Evolutionary conservation across 2,113 vertebrate species (phyloP).

Genomic region (Oreochromis niloticus): DNA sequence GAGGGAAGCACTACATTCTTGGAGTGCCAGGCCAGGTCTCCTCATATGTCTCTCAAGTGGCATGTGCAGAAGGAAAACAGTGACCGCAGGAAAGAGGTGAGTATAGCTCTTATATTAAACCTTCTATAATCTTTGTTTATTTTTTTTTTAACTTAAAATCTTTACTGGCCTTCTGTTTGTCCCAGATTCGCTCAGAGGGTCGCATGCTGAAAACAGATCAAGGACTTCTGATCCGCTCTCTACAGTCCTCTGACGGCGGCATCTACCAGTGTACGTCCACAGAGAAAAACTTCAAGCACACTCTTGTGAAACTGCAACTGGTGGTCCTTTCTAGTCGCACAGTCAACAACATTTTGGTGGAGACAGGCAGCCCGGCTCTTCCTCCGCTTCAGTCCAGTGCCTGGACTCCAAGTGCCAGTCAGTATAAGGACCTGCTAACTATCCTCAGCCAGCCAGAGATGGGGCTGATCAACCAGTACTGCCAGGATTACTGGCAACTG

Average conservation of each 20-base stretch:
- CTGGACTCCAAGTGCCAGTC: slow-evolving; percentile 75
- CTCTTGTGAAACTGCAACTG: slow-evolving; percentile 87
- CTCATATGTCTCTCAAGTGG: slow-evolving; percentile 93
- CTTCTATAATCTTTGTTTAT: background rate
- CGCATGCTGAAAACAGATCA: slow-evolving; percentile 91
- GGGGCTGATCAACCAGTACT: slow-evolving; percentile 98
- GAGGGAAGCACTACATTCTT: slow-evolving; percentile 93
- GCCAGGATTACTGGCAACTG: slow-evolving; percentile 94
- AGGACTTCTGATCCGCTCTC: slow-evolving; percentile 87
- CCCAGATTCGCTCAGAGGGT: slow-evolving; percentile 87
- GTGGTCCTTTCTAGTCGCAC: slow-evolving; percentile 85
- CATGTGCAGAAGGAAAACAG: slow-evolving; percentile 93
- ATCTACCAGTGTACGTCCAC: slow-evolving; percentile 96
- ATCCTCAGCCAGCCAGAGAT: slow-evolving; percentile 94
- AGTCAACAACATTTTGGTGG: slow-evolving; percentile 84
- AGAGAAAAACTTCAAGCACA: slow-evolving; percentile 98
- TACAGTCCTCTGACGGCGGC: slow-evolving; percentile 85
- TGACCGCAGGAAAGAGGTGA: slow-evolving; percentile 93
- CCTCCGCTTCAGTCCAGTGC: slow-evolving; percentile 70
- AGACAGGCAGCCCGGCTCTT: slow-evolving; percentile 65
- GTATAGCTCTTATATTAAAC: background rate
- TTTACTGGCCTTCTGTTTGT: background rate
- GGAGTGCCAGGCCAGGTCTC: slow-evolving; percentile 93
- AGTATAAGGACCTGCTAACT: slow-evolving; percentile 94
- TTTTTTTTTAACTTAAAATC: background rate